phyloP scores from a whole-genome alignment of 2,888 invertebrate species.

The Ichneumoninae sp. region DNA sequence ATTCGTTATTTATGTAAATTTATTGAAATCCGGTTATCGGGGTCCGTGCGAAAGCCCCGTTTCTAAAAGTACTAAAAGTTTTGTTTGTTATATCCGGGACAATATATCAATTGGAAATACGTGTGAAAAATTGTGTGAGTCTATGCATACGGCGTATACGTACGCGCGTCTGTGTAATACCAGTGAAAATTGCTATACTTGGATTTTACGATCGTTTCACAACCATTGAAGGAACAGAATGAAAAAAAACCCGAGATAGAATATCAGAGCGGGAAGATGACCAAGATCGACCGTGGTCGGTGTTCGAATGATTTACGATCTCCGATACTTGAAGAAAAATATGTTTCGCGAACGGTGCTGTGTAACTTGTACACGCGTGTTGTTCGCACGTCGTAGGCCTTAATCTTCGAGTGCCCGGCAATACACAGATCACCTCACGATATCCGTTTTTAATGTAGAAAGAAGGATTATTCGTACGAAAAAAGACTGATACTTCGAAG shows the following conservation, averaged over 20 bases:
- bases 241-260: neutral
- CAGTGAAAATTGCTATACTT: conserved; percentile 19
- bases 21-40: conserved; percentile 9
- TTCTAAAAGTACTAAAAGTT: conserved; percentile 6
- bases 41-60: conserved; percentile 4
- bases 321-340: neutral
- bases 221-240: conserved; percentile 52
- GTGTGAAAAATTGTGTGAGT: conserved; percentile 30
- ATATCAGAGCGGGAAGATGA: neutral
- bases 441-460: conserved; percentile 10
- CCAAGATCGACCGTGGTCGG: neutral
- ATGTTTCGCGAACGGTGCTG: neutral
- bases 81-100: conserved; percentile 50
- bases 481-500: conserved; percentile 34
- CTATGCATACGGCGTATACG: neutral
- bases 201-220: conserved; percentile 34
- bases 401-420: conserved; percentile 4
- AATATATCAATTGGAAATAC: conserved; percentile 46
- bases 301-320: conserved; percentile 2
- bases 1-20: conserved; percentile 57
- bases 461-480: conserved; percentile 4
- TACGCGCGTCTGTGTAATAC: neutral
- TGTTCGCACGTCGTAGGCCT: neutral
- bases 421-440: conserved; percentile 1
- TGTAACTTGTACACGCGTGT: neutral